Conservation (phyloP, 2,888 invertebrate genomes). For the Phorcus lineatus region DNA sequence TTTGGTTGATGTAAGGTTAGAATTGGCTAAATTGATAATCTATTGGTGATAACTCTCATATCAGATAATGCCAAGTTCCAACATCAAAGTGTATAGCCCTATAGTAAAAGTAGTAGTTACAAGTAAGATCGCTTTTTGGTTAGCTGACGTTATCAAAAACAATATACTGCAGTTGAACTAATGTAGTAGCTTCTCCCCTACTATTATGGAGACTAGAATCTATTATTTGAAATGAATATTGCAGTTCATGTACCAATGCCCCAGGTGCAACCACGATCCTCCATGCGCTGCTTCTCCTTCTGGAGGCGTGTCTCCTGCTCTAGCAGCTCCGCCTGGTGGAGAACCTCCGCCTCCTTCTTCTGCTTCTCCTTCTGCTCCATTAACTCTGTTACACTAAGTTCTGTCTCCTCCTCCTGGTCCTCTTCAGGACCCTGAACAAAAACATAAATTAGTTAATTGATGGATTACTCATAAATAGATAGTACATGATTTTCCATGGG, state of each 20-base stretch:
- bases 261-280: constrained; percentile 87
- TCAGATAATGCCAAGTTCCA: background rate
- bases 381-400: constrained; percentile 79
- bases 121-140: too few relatives aligned
- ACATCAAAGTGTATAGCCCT: background rate
- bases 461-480: background rate
- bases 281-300: constrained; percentile 76
- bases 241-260: constrained; percentile 83
- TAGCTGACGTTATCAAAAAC: too few relatives aligned
- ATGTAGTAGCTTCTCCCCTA: background rate
- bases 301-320: constrained; percentile 77
- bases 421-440: constrained; percentile 85
- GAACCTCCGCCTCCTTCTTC: constrained; percentile 68
- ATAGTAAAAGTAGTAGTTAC: background rate
- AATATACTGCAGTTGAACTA: too few relatives aligned
- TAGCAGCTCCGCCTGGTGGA: constrained; percentile 63
- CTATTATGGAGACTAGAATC: background rate
- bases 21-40: too few relatives aligned
- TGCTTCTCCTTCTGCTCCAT: constrained; percentile 70
- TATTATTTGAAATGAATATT: background rate
- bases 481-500: background rate
- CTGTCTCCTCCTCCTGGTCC: constrained; percentile 91
- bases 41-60: too few relatives aligned
- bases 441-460: background rate
- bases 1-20: too few relatives aligned